Conservation (phyloP, 1,140 invertebrate species). For the Trypoxylus dichotomus region DNA sequence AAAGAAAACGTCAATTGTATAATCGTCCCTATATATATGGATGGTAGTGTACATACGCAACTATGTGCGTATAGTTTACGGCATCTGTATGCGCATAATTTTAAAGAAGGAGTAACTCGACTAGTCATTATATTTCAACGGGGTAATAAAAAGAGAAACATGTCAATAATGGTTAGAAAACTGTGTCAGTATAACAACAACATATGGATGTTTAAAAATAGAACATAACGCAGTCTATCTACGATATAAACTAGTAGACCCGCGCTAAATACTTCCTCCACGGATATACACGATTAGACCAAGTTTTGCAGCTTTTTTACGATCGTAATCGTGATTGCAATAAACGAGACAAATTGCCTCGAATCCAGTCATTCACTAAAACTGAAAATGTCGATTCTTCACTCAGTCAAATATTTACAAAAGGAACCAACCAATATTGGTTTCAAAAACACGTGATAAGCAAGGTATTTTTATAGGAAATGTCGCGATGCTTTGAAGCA, state of each 20-base stretch:
- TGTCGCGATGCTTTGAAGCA: no score
- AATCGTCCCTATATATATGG: no score
- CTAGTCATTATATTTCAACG: background rate
- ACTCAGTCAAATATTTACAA: no score
- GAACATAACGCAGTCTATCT: background rate
- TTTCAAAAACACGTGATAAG: no score
- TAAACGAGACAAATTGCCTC: background rate
- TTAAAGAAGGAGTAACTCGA: background rate
- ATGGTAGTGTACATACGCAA: no score
- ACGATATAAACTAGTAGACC: background rate
- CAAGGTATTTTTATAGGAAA: no score
- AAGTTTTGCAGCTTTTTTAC: background rate
- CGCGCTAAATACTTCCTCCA: background rate
- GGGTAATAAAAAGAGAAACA: slow-evolving; percentile 7
- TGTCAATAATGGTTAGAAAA: slow-evolving; percentile 7
- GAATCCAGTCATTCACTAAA: background rate
- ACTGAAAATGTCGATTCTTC: no score
- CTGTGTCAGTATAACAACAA: slow-evolving; percentile 1
- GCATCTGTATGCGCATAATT: background rate
- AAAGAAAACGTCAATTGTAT: no score
- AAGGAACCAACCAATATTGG: no score
- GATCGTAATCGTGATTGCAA: background rate
- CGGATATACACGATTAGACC: background rate
- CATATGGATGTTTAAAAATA: background rate
- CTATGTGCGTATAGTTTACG: background rate